These are phyloP conservation scores for Tetraodon nigroviridis DNA, from an alignment of 2,113 vertebrate genomes.

Conservation along the genomic window DNA sequence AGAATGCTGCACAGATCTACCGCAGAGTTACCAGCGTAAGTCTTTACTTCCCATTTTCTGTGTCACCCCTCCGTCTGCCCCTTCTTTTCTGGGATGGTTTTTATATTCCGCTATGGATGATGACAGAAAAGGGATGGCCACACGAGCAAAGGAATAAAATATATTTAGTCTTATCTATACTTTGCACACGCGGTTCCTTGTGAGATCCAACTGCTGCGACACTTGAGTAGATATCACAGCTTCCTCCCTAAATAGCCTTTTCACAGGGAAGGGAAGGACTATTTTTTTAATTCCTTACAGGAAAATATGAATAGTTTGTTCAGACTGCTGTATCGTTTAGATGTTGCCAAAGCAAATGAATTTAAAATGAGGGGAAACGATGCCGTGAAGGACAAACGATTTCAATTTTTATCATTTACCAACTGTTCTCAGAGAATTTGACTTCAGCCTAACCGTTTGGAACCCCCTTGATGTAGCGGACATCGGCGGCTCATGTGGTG, in stretches of 20 bases:
- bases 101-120: conserved; percentile 5
- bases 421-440: too few relatives aligned
- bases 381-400: too few relatives aligned
- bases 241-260: not conserved
- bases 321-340: too few relatives aligned
- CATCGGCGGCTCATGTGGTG: conserved; percentile 15
- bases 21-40: conserved; percentile 99
- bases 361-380: too few relatives aligned
- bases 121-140: conserved; percentile 16
- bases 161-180: not conserved
- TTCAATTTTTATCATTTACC: too few relatives aligned
- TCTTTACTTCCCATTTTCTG: conserved; percentile 55
- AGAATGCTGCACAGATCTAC: conserved; percentile 99
- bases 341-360: too few relatives aligned
- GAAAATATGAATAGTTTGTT: too few relatives aligned
- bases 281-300: too few relatives aligned
- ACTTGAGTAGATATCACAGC: not conserved
- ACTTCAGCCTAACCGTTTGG: not conserved
- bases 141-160: too few relatives aligned
- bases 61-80: conserved; percentile 55
- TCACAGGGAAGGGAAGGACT: too few relatives aligned
- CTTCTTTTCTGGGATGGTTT: conserved; percentile 42
- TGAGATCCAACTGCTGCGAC: not conserved
- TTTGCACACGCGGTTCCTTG: too few relatives aligned
- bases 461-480: conserved; percentile 1